Evolutionary conservation across 2,113 vertebrate species (phyloP), one percentile per base, ranked within the genome.

Genomic region (Centropus bengalensis): DNA sequence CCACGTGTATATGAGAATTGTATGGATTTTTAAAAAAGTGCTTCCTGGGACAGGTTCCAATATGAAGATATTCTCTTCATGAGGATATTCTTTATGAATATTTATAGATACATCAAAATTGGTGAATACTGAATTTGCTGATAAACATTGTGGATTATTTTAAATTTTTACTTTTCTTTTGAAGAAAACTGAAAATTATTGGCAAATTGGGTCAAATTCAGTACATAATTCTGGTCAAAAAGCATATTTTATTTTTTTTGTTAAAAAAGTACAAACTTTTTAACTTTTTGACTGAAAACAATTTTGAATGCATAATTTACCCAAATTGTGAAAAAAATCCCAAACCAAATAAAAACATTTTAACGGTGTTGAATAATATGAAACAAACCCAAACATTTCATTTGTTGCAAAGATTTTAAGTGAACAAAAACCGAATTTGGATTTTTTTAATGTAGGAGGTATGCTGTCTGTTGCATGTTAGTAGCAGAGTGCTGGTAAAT

Each of bases 61-160:
- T 71, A 30, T 82, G 56, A 68, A 62, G 92, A 56, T 92, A 60
- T 92, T 86, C 69, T 33, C 8, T 36, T 36, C 36, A 30, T 82
- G 56, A 68, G 62, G 92, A 56, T 92, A 60, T 66, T 33, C 8
- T 59, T 32, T 56, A 76, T 96, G 84, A 94, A 95, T 96, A 96
- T 94, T 91, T 94, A 96, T 91, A 49, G 30, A 56, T 60, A 28
- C 52, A 74, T 88, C 70, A 82, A 82, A 89, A 87, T n/a, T 8
- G 33, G 26, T 64, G 52, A 82, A 82, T 79, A 44, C 19, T 91
- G 81, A 95, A 60, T 71, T 89, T 93, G 5, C 36, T 89, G 33
- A 55, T 68, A 64, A 86, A 79, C 56, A 52, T 7, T 52, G 47
- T 60, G 16, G 40, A 79, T 49, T 11, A 36, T 24, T n/a, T 69